Evolutionary conservation across 2,113 vertebrate genomes (phyloP), one percentile per base, ranked within the genome.

Genomic region (Platichthys stellatus): DNA sequence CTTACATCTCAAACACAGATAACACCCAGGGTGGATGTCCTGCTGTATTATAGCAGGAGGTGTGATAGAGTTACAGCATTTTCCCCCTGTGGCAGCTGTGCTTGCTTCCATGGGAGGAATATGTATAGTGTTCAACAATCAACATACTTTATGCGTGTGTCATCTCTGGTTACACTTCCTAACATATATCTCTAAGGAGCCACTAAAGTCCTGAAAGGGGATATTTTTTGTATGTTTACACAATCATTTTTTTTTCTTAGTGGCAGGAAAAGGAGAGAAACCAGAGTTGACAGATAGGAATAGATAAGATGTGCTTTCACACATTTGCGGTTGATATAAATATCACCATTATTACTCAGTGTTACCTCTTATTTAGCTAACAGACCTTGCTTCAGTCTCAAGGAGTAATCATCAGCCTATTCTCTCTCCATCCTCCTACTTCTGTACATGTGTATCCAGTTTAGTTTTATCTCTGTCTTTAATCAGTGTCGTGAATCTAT

Each of bases 1-100:
- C 24, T 72, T 69, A 78, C 68, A 60, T 53, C 51, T 53, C 20
- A n/a, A 9, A 63, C 40, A 13, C 40, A 47, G 66, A 81, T 79
- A 68, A 69, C 51, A 54, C 15, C 6, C 3, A 1, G 47, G 72
- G 73, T 75, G 4, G 47, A 18, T 17, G 69, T 73, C 49, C 53
- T 26, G 47, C 80, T 57, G 26, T 26, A 69, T 57, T 68, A 24
- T 14, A 76, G 28, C 28, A 31, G 5, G 28, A 31, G 5, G 28
- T 65, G 78, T 69, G 63, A 79, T 59, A 28, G 72, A 70, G 63
- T 65, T 40, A 53, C 31, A 56, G 2, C 80, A 20, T 4, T 58
- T 5, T 3, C 56, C 12, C 51, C 51, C 51, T n/a, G 47, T n/a
- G 51, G 51, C 51, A 20, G 51, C 20, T 9, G 14, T 13, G 18